Base-by-base conservation (phyloP, 2,888 invertebrate species). In the Lepetodrilus schrolli region DNA sequence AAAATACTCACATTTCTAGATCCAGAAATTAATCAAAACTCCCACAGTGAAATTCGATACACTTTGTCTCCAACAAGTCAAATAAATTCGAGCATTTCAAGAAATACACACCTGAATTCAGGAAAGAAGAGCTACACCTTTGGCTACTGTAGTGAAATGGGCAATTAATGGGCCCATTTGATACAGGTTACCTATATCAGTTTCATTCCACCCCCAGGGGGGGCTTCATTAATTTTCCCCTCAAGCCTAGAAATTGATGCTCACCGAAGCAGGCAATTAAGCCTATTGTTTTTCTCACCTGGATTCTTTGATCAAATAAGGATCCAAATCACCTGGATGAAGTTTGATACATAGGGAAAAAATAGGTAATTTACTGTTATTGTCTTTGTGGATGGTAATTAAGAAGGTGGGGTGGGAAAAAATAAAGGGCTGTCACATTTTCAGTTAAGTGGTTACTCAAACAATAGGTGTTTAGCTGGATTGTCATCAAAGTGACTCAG, bases 201-300 rank as follows among this genome's bases (percentile, higher is more conserved):
- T 30, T 58, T 30, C 34, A 58, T 58, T 30, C n/a, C 21, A 13
- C 58, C 58, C 58, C 30, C 0, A 10, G 34, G 48, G 10, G 34
- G 58, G 58, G 23, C 30, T 58, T 58, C 58, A 58, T 58, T 58
- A 58, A 30, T 17, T 58, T 17, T 7, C 58, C 50, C 34, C 58
- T 58, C 58, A 30, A 30, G 26, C 58, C 30, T 8, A 7, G 26
- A 17, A 17, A 34, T 17, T 17, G 17, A 26, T 30, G 58, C 58
- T 58, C 58, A 58, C 58, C 34, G 30, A 58, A 58, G 58, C 58
- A 58, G 17, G 58, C 58, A 58, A 58, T 58, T 58, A 58, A 58
- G 30, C 34, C 58, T 4, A 58, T 58, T 58, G 58, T 58, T 58
- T 58, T 58, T 58, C 58, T 58, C 58, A 58, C 58, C 58, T 10